Conservation (phyloP, 2,888 invertebrate species). For the Gandaritis pyraliata region DNA sequence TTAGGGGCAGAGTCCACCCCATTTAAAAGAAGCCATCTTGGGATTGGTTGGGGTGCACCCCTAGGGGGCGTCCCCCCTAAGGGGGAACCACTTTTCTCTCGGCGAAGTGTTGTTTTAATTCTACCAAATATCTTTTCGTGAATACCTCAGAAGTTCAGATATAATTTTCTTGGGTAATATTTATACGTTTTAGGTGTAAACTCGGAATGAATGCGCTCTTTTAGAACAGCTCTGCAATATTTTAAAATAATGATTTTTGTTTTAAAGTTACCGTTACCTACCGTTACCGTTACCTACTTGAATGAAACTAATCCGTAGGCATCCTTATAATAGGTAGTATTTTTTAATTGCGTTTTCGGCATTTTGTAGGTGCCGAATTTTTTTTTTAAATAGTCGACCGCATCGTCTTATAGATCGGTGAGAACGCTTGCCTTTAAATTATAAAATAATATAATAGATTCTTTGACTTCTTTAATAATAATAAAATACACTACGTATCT, state of each 20-base stretch:
- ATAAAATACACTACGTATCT: neutral
- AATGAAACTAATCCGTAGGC: too few relatives aligned
- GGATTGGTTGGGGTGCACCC: conserved; percentile 64
- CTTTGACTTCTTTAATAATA: neutral
- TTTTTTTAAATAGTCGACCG: too few relatives aligned
- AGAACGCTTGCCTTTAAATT: too few relatives aligned
- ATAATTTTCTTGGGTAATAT: conserved; percentile 79
- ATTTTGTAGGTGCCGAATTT: too few relatives aligned
- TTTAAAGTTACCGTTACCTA: conserved; percentile 15
- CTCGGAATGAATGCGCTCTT: conserved; percentile 38
- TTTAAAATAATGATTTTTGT: conserved; percentile 21
- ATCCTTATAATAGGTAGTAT: too few relatives aligned
- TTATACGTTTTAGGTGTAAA: conserved; percentile 76
- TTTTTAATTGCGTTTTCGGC: too few relatives aligned
- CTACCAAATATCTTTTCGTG: conserved; percentile 83
- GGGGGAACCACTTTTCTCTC: conserved; percentile 79
- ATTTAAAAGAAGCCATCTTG: conserved; percentile 84
- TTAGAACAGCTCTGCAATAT: conserved; percentile 22
- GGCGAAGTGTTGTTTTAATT: conserved; percentile 83
- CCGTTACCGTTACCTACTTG: too few relatives aligned
- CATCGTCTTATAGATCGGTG: too few relatives aligned
- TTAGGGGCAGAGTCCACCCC: conserved; percentile 81
- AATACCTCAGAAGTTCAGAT: conserved; percentile 81
- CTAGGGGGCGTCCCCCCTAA: conserved; percentile 51
- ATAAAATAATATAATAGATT: too few relatives aligned